Base-by-base conservation (phyloP, 2,113 vertebrate genomes). In the Rhinopomastus cyanomelas region DNA sequence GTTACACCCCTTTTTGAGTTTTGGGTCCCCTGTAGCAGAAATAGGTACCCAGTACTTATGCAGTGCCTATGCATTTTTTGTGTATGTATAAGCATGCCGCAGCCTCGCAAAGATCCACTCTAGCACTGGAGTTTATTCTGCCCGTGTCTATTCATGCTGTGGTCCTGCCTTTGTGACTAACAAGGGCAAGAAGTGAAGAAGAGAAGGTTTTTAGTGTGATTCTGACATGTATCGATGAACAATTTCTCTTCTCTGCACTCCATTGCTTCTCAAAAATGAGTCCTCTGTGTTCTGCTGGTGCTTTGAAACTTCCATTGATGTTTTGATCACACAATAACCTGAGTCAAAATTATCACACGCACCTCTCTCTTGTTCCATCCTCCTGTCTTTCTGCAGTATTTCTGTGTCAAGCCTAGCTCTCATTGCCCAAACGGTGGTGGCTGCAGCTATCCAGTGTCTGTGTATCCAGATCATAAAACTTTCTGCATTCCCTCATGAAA, bases 61-160 rank as follows among this genome's bases (percentile, higher is more conserved):
- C 46, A 88, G 27, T 42, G 30, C 27, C 55, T 51, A 3, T 74
- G 46, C 72, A 87, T 44, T 30, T 30, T 59, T 82, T 20, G 7
- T 53, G 4, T 26, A 27, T 12, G 66, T 21, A 5, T 15, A 21
- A 81, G 37, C 44, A 17, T 77, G 64, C 64, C 85, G 34, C 49
- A 74, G 55, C 26, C 26, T 86, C 10, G 3, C n/a, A 29, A 61
- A 46, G 22, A 76, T 69, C 46, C 57, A 16, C 10, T 69, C 18
- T 59, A 39, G 44, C 37, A 4, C 42, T 71, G 25, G 62, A 36
- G 10, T 44, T 20, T 69, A 0, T 86, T 81, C 30, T 23, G 20
- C 32, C 42, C 59, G 21, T 2, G 0, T 25, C 34, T 66, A 3
- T 76, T 88, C 51, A 62, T 0, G 0, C 64, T 6, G 3, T 37